A percentile compares a stretch with the other conserved stretches of the same genome.
Conservation (phyloP, 2,888 invertebrate species). For the Dendrolimus houi region DNA sequence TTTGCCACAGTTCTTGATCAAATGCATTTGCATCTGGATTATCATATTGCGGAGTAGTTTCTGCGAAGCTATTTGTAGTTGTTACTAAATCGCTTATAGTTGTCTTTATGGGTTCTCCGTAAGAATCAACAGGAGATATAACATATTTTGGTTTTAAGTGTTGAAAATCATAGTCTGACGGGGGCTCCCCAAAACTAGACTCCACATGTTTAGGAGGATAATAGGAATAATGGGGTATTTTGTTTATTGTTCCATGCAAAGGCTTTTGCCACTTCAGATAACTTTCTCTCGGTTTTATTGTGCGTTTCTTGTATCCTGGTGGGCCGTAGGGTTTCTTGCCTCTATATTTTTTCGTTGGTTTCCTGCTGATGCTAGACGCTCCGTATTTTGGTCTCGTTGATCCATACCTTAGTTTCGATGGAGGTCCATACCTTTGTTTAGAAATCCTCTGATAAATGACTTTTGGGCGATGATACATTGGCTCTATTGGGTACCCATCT, state of each 20-base stretch:
- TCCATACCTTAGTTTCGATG: constrained; percentile 26
- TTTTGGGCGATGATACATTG: constrained; percentile 34
- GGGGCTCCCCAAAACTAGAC: constrained; percentile 52
- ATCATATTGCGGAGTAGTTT: constrained; percentile 15
- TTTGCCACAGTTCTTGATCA: constrained; percentile 26
- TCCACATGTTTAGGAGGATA: constrained; percentile 23
- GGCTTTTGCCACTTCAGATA: constrained; percentile 25
- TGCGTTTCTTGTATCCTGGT: constrained; percentile 24
- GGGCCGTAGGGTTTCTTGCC: constrained; percentile 26
- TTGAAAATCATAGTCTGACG: constrained; percentile 23
- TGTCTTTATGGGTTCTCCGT: constrained; percentile 35
- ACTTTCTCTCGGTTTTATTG: constrained; percentile 26
- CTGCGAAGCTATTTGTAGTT: constrained; percentile 19
- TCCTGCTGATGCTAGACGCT: constrained; percentile 26
- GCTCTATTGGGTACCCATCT: constrained; percentile 35
- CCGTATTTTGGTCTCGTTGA: constrained; percentile 33
- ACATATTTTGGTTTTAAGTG: constrained; percentile 24
- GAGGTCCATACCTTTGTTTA: constrained; percentile 28
- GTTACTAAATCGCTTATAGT: constrained; percentile 21
- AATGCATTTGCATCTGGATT: constrained; percentile 16
- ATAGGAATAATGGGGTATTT: constrained; percentile 17
- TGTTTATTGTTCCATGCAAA: constrained; percentile 27
- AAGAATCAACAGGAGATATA: constrained; percentile 48
- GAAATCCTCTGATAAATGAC: constrained; percentile 38
- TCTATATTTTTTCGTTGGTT: constrained; percentile 36